Base-by-base conservation (phyloP, 1,140 invertebrate species). In the Drosophila triauraria region DNA sequence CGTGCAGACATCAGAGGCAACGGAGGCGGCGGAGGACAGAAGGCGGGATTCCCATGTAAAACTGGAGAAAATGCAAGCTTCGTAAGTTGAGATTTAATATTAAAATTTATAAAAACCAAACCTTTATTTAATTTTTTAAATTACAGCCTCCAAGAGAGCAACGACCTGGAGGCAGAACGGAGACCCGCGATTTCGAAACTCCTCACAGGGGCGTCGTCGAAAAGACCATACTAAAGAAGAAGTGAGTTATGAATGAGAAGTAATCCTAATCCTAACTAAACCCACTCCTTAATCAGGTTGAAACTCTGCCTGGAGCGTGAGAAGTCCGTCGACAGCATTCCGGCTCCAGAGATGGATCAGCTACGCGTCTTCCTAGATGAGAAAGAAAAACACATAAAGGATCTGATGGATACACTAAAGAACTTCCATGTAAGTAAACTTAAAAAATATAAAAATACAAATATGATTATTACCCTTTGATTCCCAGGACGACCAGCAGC, bases 361-460 rank as follows among this genome's bases (percentile, higher is more conserved):
- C 46, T 93, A 25, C 60, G 83, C 2, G 59, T 51, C 35, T 84
- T 93, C 54, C 57, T 93, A 12, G 92, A 92, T 47, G 92, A 93
- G 43, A 93, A 93, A 56, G 92, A 93, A 58, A 92, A 87, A n/a
- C 92, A 93, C 59, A 93, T 93, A 46, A 81, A 82, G 17, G 92
- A 93, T 61, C 42, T 93, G 3, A 93, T 91, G 80, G 91, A 93
- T n/a, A 93, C 92, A 2, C 71, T 93, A 0, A 88, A 87, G 30
- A 91, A 83, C 46, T 93, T 93, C 67, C 92, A 93, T 79, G 92
- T 25, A 48, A n/a, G 40, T 6, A 5, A 13, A 20, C 27, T 35
- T 10, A 1, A 42, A 15, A 9, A 35, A 9, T 0, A 35, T 35
- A 10, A 35, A 35, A 35, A 9, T 35, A 35, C 1, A 35, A 35